Evolutionary conservation across 92 coral and sea anemone genomes (phyloP), one percentile per base, ranked within the genome.

Genomic region (Chrysogorgia sp.): DNA sequence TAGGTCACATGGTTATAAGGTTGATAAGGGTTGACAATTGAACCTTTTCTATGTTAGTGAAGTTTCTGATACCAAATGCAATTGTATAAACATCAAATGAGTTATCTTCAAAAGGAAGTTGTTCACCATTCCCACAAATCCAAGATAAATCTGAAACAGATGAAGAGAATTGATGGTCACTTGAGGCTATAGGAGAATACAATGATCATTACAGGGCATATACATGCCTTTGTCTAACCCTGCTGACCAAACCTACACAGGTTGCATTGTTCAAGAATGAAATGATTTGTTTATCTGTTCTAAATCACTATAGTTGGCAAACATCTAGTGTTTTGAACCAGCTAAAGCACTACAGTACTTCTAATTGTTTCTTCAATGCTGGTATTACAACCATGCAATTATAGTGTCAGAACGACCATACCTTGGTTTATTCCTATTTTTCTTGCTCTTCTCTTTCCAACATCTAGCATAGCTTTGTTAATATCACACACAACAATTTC

Each of bases 51-150:
- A 94, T 85, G 74, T 93, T 94, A 35, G 98, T 91, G 40, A 94
- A 90, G 85, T 94, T 94, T 67, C 98, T 83, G 34, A 94, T 91
- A 25, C 98, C 98, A 83, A 94, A 94, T 63, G 98, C 98, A 59
- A 94, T 87, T 9, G 97, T 94, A 62, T 91, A 94, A 7, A 96
- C 89, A 92, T 94, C 98, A 53, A 87, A 83, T 31, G 97, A 89
- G 21, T 81, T 71, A 55, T 86, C 90, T 33, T 86, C 83, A 23
- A 90, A 70, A n/a, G 98, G 98, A 19, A 94, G 83, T 63, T 83
- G 80, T 85, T 94, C 97, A 25, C 97, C 98, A 89, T 91, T 83
- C 14, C 98, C 97, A 83, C 88, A 89, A 40, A 94, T 61, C 98
- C 98, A 94, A 8, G 92, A 89, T 35, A 94, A 64, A 6, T 85